These are phyloP conservation scores for Pollimyrus isidori DNA, from an alignment of 2,113 vertebrate species.

Conservation along the genomic window DNA sequence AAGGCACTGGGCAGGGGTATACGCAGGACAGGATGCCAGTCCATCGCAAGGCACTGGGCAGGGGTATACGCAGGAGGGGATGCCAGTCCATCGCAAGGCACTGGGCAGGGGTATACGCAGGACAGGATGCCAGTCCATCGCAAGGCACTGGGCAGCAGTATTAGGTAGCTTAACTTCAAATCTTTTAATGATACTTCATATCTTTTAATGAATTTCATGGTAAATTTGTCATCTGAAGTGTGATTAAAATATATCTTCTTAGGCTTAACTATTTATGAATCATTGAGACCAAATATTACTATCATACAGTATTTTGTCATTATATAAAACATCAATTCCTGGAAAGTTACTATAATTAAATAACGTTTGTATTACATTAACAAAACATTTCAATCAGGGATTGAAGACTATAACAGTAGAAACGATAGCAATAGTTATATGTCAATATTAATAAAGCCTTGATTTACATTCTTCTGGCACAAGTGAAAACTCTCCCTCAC, in stretches of 20 bases:
- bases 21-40: not conserved
- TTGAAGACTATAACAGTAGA: not conserved
- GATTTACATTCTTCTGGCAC: not conserved
- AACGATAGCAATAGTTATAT: not conserved
- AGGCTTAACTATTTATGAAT: not conserved
- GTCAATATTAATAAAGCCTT: not conserved
- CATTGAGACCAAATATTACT: not conserved
- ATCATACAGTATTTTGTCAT: not conserved
- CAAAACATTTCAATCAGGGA: not conserved
- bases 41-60: not conserved
- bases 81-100: not conserved
- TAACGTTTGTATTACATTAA: not conserved
- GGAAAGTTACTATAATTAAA: not conserved
- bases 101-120: not conserved
- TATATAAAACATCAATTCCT: not conserved
- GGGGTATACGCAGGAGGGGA: not conserved
- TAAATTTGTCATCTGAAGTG: not conserved
- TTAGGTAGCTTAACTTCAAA: not conserved
- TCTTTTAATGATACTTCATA: not conserved
- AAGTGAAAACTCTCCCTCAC: not conserved
- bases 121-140: not conserved
- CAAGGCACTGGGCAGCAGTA: not conserved
- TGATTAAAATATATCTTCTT: not conserved
- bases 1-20: not conserved
- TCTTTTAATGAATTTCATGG: not conserved